Evolutionary conservation across 2,113 vertebrate genomes (phyloP), one percentile per base, ranked within the genome.

Genomic region (human): DNA sequence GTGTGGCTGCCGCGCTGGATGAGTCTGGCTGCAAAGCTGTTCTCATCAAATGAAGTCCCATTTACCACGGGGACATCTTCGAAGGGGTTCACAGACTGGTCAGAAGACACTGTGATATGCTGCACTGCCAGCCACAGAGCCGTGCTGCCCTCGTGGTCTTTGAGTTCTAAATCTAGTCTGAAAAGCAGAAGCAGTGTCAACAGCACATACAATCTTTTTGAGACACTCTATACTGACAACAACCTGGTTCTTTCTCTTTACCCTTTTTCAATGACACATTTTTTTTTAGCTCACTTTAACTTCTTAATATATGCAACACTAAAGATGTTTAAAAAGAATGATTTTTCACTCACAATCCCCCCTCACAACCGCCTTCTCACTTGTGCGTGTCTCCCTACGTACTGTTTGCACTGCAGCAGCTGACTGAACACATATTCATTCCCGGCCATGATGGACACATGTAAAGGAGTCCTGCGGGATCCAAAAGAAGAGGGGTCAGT

Each of bases 361-460:
- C 85, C 97, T 85, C 86, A 92, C 84, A 61, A 72, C 45, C 66
- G 64, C 84, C 85, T 81, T 96, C 84, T 68, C 88, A n/a, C 57
- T 75, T 48, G 81, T 87, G 70, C 88, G 30, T 8, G 73, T 57
- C 9, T 86, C 95, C 61, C 79, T 97, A 99, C 99, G 99, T 99
- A 99, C 99, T 99, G 99, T 99, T 99, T 99, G 99, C 99, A 99
- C 92, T 99, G 99, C 38, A 99, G 99, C 27, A 99, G 99, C 97
- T 99, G 99, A 89, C 98, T 99, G 99, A 99, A 99, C 13, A 99
- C 99, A 0, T 98, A 98, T 84, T 99, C 99, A 1, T 99, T 99
- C 95, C 99, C 99, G 90, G 99, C 99, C 82, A 99, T 88, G 96
- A 99, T 98, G 16, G 99, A 99, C 97, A 99, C 98, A 22, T 99